These are phyloP conservation scores for Paguma larvata DNA, from an alignment of 2,797 vertebrate genomes.

Conservation along the genomic window DNA sequence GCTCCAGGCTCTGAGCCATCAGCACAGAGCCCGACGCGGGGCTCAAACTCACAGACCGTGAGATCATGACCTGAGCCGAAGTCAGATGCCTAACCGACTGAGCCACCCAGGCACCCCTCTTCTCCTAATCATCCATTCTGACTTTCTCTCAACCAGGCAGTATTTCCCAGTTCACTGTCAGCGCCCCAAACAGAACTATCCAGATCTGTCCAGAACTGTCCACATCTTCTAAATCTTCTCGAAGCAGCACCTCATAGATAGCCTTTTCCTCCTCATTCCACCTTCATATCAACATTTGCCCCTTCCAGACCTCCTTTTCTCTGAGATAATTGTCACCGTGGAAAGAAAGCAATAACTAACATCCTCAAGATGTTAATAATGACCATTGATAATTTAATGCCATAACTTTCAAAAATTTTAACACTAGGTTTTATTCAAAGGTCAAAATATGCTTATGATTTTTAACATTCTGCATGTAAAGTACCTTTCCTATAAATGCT, in stretches of 20 bases:
- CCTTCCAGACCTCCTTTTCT: background rate
- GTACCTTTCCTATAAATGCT: constrained; percentile 15
- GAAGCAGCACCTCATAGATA: background rate
- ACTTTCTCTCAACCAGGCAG: background rate
- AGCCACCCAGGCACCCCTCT: background rate
- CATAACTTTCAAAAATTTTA: background rate
- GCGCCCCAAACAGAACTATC: background rate
- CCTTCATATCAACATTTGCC: background rate
- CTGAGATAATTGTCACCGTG: background rate
- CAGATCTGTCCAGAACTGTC: background rate
- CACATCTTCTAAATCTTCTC: background rate
- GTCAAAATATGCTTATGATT: background rate
- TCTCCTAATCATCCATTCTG: background rate
- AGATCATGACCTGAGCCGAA: no score
- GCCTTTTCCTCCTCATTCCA: background rate
- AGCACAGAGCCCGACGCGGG: no score
- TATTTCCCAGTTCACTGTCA: background rate
- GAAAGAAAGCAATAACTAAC: background rate
- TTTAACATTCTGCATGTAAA: constrained; percentile 49
- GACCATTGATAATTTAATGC: background rate
- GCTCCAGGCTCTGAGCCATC: no score
- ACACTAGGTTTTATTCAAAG: constrained; percentile 26
- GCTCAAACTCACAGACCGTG: no score
- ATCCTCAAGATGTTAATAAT: background rate
- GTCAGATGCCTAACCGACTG: no score